phyloP scores from a whole-genome alignment of 2,113 vertebrate genomes.

The Poeciliopsis occidentalis region DNA sequence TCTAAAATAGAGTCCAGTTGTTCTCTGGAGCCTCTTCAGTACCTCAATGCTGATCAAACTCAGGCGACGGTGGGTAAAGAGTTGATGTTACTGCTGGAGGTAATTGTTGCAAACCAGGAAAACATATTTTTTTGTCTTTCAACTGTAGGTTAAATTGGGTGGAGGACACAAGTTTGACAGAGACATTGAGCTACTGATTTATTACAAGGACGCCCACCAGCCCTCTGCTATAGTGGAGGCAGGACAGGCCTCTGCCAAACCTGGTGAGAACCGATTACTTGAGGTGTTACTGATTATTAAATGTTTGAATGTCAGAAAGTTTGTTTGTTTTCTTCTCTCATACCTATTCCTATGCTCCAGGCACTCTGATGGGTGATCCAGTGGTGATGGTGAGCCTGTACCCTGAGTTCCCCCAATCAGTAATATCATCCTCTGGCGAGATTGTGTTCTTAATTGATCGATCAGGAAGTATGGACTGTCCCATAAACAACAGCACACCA shows the following conservation, averaged over 20 bases:
- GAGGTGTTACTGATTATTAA: neutral
- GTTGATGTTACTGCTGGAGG: no score
- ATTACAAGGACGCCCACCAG: constrained; percentile 78
- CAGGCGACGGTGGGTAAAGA: no score
- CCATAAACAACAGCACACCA: neutral
- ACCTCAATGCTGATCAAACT: no score
- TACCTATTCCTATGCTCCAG: constrained; percentile 51
- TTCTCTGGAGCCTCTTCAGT: no score
- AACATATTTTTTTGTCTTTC: no score
- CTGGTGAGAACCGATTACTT: neutral
- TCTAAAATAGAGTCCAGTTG: no score
- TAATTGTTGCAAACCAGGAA: no score
- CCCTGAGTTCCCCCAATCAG: constrained; percentile 78
- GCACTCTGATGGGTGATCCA: constrained; percentile 81
- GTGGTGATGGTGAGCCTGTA: constrained; percentile 85
- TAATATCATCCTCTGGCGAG: constrained; percentile 76
- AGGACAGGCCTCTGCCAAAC: constrained; percentile 49
- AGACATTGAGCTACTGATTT: constrained; percentile 83
- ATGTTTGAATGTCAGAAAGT: no score
- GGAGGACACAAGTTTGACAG: constrained; percentile 83
- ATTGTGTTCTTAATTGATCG: constrained; percentile 87
- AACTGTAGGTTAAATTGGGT: constrained; percentile 79
- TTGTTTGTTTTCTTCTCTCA: no score
- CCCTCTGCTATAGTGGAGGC: constrained; percentile 82
- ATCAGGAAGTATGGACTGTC: constrained; percentile 81